A percentile compares a stretch with the other conserved stretches of the same genome.
Evolutionary conservation across 1,140 invertebrate genomes (phyloP).

Genomic region (Leptestheria dahalacensis): DNA sequence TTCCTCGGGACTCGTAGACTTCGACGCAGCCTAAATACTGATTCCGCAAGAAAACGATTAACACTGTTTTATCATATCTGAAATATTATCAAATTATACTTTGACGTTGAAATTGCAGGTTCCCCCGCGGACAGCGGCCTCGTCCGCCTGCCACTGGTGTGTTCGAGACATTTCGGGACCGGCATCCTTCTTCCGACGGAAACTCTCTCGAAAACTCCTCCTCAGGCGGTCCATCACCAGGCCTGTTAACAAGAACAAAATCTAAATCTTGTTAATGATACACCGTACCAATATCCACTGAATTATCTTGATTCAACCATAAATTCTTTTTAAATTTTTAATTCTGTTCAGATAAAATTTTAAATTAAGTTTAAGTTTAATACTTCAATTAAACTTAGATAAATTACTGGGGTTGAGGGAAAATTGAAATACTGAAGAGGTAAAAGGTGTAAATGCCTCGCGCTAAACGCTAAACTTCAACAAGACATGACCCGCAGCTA

Average conservation of each 20-base stretch:
- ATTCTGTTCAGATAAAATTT: no score
- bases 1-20: slow-evolving; percentile 95
- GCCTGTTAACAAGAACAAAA: not conserved
- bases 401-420: not conserved
- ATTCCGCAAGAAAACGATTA: slow-evolving; percentile 24
- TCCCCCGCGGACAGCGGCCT: slow-evolving; percentile 80
- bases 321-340: no score
- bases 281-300: no score
- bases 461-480: no score
- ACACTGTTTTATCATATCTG: not conserved
- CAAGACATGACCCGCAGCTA: not conserved
- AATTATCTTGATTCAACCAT: no score
- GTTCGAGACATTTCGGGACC: slow-evolving; percentile 82
- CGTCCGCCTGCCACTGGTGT: slow-evolving; percentile 80
- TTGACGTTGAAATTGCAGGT: slow-evolving; percentile 95
- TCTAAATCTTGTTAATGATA: not conserved
- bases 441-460: not conserved
- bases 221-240: slow-evolving; percentile 68
- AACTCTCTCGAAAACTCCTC: slow-evolving; percentile 80
- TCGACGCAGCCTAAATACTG: slow-evolving; percentile 96
- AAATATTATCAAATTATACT: slow-evolving; percentile 36
- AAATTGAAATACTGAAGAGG: not conserved
- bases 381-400: no score
- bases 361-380: no score
- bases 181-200: slow-evolving; percentile 55